phyloP scores from a whole-genome alignment of 2,888 invertebrate species.

The Lasius platythorax region DNA sequence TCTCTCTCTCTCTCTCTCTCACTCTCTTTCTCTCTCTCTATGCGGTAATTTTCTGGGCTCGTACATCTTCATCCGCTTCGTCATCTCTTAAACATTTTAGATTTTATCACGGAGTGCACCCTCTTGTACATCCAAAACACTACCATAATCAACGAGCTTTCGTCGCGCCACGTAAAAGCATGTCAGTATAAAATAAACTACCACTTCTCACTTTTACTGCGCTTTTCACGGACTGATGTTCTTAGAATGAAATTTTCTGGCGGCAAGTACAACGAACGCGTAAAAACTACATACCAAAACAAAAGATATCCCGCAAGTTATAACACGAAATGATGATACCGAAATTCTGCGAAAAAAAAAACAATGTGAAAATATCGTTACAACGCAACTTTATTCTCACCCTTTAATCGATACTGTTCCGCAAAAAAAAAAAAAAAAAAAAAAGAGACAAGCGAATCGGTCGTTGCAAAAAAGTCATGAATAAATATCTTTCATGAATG shows the following conservation, averaged over 20 bases:
- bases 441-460: not conserved
- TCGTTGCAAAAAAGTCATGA: not conserved
- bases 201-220: slow-evolving; percentile 32
- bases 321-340: not conserved
- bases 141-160: slow-evolving; percentile 50
- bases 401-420: not conserved
- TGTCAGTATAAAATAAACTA: slow-evolving; percentile 49
- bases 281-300: not conserved
- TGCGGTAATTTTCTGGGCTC: slow-evolving; percentile 67
- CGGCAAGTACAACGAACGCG: not conserved
- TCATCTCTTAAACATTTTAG: slow-evolving; percentile 73
- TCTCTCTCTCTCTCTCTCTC: slow-evolving; percentile 49
- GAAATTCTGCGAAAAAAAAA: not conserved
- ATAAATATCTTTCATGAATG: not conserved
- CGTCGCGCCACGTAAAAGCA: slow-evolving; percentile 37
- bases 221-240: slow-evolving; percentile 37
- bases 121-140: slow-evolving; percentile 43
- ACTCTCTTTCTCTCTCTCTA: slow-evolving; percentile 36
- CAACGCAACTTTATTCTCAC: not conserved
- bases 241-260: slow-evolving; percentile 37
- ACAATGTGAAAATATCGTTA: slow-evolving; percentile 23
- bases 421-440: not conserved
- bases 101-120: slow-evolving; percentile 69
- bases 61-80: slow-evolving; percentile 72
- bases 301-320: not conserved